phyloP scores from a whole-genome alignment of 2,113 vertebrate genomes.

The Lepus timidus region DNA sequence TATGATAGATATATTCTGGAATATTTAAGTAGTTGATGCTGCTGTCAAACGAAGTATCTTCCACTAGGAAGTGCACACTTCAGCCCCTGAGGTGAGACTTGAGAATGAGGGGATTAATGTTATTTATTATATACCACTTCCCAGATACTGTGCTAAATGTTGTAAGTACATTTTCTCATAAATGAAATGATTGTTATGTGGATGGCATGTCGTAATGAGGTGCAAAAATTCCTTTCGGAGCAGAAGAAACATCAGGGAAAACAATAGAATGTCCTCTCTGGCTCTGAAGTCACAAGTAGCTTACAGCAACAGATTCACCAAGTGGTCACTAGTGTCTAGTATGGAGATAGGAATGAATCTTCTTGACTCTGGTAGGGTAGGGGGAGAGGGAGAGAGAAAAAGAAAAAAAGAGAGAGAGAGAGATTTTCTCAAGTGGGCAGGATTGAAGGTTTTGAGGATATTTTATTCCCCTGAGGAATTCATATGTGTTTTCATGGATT shows the following conservation, averaged over 20 bases:
- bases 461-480: background rate
- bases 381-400: too few relatives aligned
- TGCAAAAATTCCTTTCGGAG: background rate
- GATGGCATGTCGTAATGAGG: background rate
- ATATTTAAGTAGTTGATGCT: background rate
- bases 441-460: background rate
- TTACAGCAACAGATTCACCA: background rate
- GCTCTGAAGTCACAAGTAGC: background rate
- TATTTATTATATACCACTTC: background rate
- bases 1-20: background rate
- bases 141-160: background rate
- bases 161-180: conserved; percentile 1
- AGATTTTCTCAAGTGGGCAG: background rate
- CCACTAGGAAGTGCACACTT: background rate
- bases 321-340: background rate
- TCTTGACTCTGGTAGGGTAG: background rate
- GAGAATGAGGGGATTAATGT: background rate
- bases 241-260: background rate
- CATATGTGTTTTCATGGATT: conserved; percentile 11
- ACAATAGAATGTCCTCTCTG: background rate
- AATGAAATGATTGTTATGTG: background rate
- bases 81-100: background rate
- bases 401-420: background rate
- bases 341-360: conserved; percentile 9
- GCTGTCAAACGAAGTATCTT: conserved; percentile 9